Evolutionary conservation across 2,797 vertebrate species (phyloP).

Genomic region (Nyctibius grandis): DNA sequence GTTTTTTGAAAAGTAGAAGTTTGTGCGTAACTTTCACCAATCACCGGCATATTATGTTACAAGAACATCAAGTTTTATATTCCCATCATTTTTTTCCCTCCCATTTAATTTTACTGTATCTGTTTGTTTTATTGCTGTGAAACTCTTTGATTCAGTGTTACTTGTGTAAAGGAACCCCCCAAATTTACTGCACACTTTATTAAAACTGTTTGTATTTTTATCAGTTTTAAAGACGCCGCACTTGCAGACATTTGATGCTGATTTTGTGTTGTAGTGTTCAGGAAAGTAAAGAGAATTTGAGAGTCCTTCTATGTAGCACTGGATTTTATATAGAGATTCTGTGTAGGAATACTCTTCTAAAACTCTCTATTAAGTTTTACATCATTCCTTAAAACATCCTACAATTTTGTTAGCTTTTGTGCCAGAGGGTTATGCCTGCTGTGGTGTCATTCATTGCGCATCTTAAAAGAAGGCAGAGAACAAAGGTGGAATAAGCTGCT

Average conservation of each 20-base stretch:
- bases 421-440: background rate
- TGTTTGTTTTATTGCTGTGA: background rate
- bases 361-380: background rate
- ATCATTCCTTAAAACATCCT: background rate
- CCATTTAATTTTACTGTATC: background rate
- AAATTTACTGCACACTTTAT: background rate
- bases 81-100: background rate
- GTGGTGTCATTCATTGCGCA: slow-evolving; percentile 12
- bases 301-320: background rate
- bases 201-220: background rate
- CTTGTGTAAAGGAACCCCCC: background rate
- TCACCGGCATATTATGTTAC: background rate
- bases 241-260: background rate
- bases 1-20: background rate
- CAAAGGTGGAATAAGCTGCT: slow-evolving; percentile 44
- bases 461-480: slow-evolving; percentile 41
- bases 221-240: background rate
- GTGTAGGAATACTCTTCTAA: background rate
- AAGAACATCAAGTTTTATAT: background rate
- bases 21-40: background rate
- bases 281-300: background rate
- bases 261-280: background rate
- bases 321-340: background rate
- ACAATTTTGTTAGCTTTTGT: slow-evolving; percentile 37
- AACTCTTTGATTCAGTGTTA: background rate